phyloP scores from a whole-genome alignment of 1,140 invertebrate genomes.

The Calephelis nemesis region DNA sequence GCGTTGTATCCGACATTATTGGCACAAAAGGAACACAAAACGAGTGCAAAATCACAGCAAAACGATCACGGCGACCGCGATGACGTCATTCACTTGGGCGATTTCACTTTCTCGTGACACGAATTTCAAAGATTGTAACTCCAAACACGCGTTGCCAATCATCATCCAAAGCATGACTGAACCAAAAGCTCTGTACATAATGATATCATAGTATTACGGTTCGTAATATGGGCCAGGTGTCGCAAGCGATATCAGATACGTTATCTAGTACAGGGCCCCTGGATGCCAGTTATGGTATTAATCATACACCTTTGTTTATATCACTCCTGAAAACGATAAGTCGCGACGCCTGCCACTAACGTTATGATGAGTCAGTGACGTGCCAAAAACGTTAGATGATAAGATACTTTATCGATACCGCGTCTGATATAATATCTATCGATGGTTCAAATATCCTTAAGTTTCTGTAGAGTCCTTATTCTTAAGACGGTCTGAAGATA shows the following conservation, averaged over 20 bases:
- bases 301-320: constrained; percentile 1
- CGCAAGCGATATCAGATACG: constrained; percentile 47
- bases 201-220: constrained; percentile 46
- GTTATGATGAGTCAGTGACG: not conserved
- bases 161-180: constrained; percentile 41
- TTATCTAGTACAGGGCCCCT: constrained; percentile 40
- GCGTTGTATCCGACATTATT: constrained; percentile 38
- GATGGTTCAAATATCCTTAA: not conserved
- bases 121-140: constrained; percentile 11
- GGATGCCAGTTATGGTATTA: constrained; percentile 15
- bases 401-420: not conserved
- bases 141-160: constrained; percentile 5
- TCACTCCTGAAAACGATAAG: constrained; percentile 8
- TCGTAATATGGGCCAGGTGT: constrained; percentile 64
- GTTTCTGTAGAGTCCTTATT: no score
- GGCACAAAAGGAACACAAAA: constrained; percentile 28
- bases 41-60: constrained; percentile 28
- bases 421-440: constrained; percentile 1
- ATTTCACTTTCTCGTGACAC: constrained; percentile 37
- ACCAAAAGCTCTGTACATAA: constrained; percentile 41
- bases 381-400: constrained; percentile 12
- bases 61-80: constrained; percentile 30
- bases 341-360: not conserved
- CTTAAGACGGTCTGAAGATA: no score
- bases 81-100: constrained; percentile 32